Percentiles rank a stretch among this genome's conserved stretches.
Evolutionary conservation across 2,888 invertebrate species (phyloP).

Genomic region (Eumerus sabulonum): DNA sequence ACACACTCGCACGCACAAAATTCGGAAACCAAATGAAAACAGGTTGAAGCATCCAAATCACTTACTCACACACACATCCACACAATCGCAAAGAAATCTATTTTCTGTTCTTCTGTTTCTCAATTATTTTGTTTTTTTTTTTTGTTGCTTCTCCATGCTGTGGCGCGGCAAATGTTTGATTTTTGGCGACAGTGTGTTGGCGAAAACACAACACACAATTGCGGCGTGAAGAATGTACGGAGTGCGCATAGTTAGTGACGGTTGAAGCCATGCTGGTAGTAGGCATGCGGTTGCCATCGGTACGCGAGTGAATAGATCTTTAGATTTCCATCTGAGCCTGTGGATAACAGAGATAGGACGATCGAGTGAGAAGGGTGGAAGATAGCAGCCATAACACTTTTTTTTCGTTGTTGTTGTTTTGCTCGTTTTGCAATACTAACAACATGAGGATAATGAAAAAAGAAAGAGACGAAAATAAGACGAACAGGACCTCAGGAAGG

Average conservation of each 20-base stretch:
- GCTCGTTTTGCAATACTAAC: conserved; percentile 35
- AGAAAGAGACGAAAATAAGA: conserved; percentile 23
- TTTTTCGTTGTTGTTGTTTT: too few species aligned
- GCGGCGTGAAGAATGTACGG: conserved; percentile 58
- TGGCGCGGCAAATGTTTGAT: too few species aligned
- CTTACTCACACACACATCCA: conserved; percentile 10
- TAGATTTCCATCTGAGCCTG: too few species aligned
- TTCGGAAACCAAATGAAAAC: conserved; percentile 45
- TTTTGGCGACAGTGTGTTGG: conserved; percentile 42
- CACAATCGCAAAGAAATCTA: neutral
- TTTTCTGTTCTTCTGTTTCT: conserved; percentile 17
- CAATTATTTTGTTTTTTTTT: conserved; percentile 29
- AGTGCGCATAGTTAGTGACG: conserved; percentile 65
- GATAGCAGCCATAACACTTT: conserved; percentile 49
- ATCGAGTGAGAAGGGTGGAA: neutral
- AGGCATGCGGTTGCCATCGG: conserved; percentile 44
- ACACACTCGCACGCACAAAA: conserved; percentile 29
- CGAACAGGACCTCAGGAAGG: conserved; percentile 40
- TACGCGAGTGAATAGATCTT: conserved; percentile 47
- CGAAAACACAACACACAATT: conserved; percentile 65
- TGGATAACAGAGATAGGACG: conserved; percentile 20
- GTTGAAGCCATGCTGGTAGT: conserved; percentile 40
- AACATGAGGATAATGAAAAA: conserved; percentile 46
- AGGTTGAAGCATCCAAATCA: conserved; percentile 39
- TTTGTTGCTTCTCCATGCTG: neutral